Conservation (phyloP, 1,140 invertebrate genomes). For the Ditylenchus dipsaci region DNA sequence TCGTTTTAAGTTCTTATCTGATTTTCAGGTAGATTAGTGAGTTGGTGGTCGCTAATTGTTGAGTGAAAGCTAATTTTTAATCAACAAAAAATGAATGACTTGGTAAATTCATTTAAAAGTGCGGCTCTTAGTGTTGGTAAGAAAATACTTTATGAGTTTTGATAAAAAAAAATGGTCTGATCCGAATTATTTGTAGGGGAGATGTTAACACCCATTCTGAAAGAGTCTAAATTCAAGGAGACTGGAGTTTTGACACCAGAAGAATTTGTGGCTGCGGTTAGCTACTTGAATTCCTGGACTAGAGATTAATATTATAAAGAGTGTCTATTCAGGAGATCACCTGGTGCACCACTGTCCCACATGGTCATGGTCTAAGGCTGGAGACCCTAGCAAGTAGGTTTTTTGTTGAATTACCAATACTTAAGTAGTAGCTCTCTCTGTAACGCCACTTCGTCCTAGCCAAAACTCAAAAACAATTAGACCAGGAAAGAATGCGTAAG, state of each 20-base stretch:
- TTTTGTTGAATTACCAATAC: no score
- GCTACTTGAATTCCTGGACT: not conserved
- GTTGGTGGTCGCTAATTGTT: no score
- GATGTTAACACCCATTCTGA: conserved; percentile 88
- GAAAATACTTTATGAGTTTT: not conserved
- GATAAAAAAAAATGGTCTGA: conserved; percentile 63
- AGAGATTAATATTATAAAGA: conserved; percentile 62
- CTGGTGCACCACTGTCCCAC: conserved; percentile 97
- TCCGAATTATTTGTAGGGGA: conserved; percentile 70
- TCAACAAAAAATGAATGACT: conserved; percentile 28
- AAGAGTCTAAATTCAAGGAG: conserved; percentile 96
- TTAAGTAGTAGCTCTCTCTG: conserved; percentile 55
- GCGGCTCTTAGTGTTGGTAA: conserved; percentile 10
- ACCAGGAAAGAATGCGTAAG: no score
- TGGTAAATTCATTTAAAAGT: conserved; percentile 31
- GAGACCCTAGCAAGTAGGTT: conserved; percentile 67
- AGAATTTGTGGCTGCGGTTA: conserved; percentile 59
- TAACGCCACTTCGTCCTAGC: conserved; percentile 63
- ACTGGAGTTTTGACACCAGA: conserved; percentile 89
- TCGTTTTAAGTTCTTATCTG: no score
- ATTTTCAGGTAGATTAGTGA: no score
- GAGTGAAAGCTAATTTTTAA: no score
- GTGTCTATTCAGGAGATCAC: conserved; percentile 94
- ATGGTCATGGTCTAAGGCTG: conserved; percentile 87
- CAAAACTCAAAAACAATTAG: no score